These are phyloP conservation scores for Grammomys surdaster DNA, from an alignment of 2,113 vertebrate genomes.

Conservation along the genomic window DNA sequence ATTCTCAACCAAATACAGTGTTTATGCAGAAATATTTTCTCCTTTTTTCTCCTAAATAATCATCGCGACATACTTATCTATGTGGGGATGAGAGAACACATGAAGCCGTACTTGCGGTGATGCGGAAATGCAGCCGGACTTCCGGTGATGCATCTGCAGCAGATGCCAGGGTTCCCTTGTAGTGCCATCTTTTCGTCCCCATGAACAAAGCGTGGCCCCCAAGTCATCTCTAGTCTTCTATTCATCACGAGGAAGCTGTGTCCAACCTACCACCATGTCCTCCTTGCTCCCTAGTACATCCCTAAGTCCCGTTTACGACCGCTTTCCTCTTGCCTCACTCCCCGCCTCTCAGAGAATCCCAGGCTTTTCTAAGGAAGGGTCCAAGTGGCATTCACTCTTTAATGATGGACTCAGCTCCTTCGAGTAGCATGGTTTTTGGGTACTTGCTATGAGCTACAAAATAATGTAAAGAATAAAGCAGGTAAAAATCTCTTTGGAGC, in stretches of 20 bases:
- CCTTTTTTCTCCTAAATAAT: constrained; percentile 1
- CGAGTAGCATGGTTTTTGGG: background rate
- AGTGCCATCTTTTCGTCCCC: background rate
- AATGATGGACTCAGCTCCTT: background rate
- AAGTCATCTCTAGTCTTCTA: background rate
- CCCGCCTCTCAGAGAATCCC: background rate
- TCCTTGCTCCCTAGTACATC: no score
- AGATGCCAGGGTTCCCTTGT: background rate
- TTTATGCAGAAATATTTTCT: constrained; percentile 37
- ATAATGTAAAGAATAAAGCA: background rate
- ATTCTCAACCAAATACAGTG: background rate
- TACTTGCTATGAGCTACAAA: background rate
- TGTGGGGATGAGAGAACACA: no score
- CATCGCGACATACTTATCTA: background rate
- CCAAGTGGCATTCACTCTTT: background rate
- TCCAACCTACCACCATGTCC: background rate
- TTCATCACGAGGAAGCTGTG: background rate
- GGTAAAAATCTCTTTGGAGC: background rate
- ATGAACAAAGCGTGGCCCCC: background rate
- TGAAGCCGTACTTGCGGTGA: background rate
- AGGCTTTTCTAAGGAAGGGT: background rate
- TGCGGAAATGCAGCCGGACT: background rate
- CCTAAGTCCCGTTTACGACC: background rate
- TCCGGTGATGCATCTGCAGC: background rate
- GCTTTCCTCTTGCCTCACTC: background rate